Conservation (phyloP, 2,888 invertebrate species). For the Digitonthophagus gazella region DNA sequence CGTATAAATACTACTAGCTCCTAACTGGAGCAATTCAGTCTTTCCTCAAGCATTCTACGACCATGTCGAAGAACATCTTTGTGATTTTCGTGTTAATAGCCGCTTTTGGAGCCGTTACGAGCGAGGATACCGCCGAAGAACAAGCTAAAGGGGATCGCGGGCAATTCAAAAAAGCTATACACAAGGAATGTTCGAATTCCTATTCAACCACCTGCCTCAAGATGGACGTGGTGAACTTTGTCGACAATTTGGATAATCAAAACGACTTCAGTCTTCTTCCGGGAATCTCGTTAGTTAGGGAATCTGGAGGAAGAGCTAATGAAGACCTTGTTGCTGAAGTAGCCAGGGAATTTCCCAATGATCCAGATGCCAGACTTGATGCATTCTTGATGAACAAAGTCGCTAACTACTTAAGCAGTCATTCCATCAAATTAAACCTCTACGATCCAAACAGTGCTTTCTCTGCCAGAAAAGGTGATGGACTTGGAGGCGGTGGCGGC, state of each 20-base stretch:
- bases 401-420: slow-evolving; percentile 69
- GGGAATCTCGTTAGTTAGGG: slow-evolving; percentile 72
- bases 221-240: slow-evolving; percentile 71
- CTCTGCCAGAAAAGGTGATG: slow-evolving; percentile 55
- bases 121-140: slow-evolving; percentile 26
- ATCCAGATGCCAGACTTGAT: slow-evolving; percentile 73
- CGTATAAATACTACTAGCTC: slow-evolving; percentile 31
- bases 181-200: slow-evolving; percentile 56
- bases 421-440: slow-evolving; percentile 70
- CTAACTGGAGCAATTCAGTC: slow-evolving; percentile 29
- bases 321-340: slow-evolving; percentile 73
- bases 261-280: slow-evolving; percentile 69
- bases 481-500: slow-evolving; percentile 47
- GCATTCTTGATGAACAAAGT: slow-evolving; percentile 72
- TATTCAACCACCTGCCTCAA: slow-evolving; percentile 76
- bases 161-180: slow-evolving; percentile 46
- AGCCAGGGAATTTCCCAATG: slow-evolving; percentile 72
- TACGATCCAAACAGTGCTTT: slow-evolving; percentile 59
- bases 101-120: slow-evolving; percentile 18
- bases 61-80: slow-evolving; percentile 24
- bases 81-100: slow-evolving; percentile 29
- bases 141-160: slow-evolving; percentile 38
- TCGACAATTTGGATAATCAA: slow-evolving; percentile 71
- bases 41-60: slow-evolving; percentile 26
- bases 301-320: slow-evolving; percentile 56